These are phyloP conservation scores for Mylabris phalerata DNA, from an alignment of 1,140 invertebrate species.

Conservation along the genomic window DNA sequence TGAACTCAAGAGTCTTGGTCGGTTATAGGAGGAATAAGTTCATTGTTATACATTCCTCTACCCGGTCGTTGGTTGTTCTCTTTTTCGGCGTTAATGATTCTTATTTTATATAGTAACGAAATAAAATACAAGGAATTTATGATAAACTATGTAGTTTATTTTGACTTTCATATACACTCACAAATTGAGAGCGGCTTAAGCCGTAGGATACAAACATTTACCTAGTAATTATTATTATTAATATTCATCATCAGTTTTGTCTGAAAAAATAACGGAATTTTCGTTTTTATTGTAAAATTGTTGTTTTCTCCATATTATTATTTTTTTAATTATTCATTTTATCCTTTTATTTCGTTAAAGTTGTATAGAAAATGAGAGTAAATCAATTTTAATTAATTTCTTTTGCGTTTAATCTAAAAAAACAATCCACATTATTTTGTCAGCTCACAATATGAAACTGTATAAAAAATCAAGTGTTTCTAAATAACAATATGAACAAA, in stretches of 20 bases:
- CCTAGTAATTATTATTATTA: conserved; percentile 46
- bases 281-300: conserved; percentile 23
- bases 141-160: conserved; percentile 47
- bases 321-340: too few relatives aligned
- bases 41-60: too few relatives aligned
- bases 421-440: conserved; percentile 16
- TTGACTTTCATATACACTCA: conserved; percentile 46
- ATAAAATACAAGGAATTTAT: conserved; percentile 33
- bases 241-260: conserved; percentile 39
- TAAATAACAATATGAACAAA: conserved; percentile 12
- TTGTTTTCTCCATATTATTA: conserved; percentile 2
- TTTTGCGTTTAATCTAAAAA: background rate
- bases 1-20: too few relatives aligned
- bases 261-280: conserved; percentile 31
- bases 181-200: conserved; percentile 44
- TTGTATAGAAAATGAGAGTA: conserved; percentile 6
- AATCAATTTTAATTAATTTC: background rate
- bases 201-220: conserved; percentile 47
- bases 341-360: too few relatives aligned
- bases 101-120: background rate
- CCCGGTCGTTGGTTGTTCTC: too few relatives aligned
- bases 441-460: conserved; percentile 17
- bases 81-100: too few relatives aligned
- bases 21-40: too few relatives aligned
- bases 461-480: conserved; percentile 14